phyloP scores from a whole-genome alignment of 2,888 invertebrate species.

The Heliconius charithonia region DNA sequence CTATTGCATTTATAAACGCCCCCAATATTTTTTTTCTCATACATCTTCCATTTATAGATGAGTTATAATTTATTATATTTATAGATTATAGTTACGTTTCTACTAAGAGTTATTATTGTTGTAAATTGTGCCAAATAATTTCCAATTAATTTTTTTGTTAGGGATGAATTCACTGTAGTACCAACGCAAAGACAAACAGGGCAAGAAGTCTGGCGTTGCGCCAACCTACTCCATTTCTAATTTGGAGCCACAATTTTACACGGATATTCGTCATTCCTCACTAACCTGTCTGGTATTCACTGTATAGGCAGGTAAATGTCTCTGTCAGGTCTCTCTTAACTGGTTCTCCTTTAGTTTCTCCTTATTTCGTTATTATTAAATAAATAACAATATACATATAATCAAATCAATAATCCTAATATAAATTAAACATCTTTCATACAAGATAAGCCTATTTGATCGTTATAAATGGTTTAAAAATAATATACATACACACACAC shows the following conservation, averaged over 20 bases:
- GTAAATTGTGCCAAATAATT: conserved; percentile 51
- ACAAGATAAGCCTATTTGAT: background rate
- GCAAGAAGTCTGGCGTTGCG: conserved; percentile 64
- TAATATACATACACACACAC: background rate
- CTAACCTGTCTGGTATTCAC: conserved; percentile 48
- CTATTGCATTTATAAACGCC: no score
- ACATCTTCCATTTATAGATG: no score
- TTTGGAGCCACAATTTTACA: conserved; percentile 62
- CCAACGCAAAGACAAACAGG: conserved; percentile 56
- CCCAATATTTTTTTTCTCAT: no score
- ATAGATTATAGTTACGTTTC: background rate
- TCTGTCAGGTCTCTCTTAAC: conserved; percentile 52
- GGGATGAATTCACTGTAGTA: conserved; percentile 49
- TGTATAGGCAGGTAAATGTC: conserved; percentile 50
- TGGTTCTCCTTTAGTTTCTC: conserved; percentile 57
- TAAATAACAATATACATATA: background rate
- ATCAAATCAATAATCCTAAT: background rate
- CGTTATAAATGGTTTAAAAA: background rate
- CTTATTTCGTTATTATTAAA: no score
- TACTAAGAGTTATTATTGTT: background rate
- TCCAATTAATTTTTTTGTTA: conserved; percentile 56
- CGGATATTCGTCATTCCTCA: conserved; percentile 54
- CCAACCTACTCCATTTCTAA: conserved; percentile 64
- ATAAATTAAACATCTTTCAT: background rate
- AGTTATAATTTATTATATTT: no score